Base-by-base conservation (phyloP, 2,113 vertebrate genomes). In the Megaceryle maxima region DNA sequence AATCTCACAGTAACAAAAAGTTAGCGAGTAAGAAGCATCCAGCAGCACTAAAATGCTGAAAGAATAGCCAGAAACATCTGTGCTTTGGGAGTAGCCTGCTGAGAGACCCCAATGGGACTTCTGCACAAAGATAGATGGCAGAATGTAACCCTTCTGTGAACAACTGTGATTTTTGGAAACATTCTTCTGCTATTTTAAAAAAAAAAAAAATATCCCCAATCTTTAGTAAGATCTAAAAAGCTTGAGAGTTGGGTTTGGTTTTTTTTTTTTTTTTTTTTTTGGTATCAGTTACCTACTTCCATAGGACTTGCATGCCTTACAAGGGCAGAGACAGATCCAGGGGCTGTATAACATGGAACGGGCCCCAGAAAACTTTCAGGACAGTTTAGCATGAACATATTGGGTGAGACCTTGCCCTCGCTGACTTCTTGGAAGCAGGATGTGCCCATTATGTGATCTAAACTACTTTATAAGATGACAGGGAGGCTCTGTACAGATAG, bases 31-130 rank as follows among this genome's bases (percentile, higher is more conserved):
- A 66, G 74, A 85, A 82, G 31, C 22, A 78, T 83, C 33, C 80
- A 82, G 26, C 68, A 87, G 57, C 80, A 82, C 5, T 83, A 63
- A 84, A 88, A 28, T n/a, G 11, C 70, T 94, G 91, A 96, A 96
- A 91, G 92, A 94, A 76, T 33, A 87, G 74, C 73, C 81, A 96
- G 74, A 91, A 96, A 96, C 96, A 97, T 96, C 96, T 97, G 96
- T 96, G 91, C 92, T 96, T 94, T 94, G 94, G 88, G 87, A 94
- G 77, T 46, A 92, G 92, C 91, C 91, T 91, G 80, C 94, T 91
- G 91, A 92, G 91, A 94, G 67, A 96, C 91, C 88, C 90, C 96
- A 83, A 18, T 48, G 95, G 96, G 96, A 96, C 68, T 94, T 92
- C 59, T 67, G 83, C 81, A 87, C 91, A 89, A 93, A 96, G 96